Base-by-base conservation (phyloP, 2,888 invertebrate species). In the Therioaphis trifolii region DNA sequence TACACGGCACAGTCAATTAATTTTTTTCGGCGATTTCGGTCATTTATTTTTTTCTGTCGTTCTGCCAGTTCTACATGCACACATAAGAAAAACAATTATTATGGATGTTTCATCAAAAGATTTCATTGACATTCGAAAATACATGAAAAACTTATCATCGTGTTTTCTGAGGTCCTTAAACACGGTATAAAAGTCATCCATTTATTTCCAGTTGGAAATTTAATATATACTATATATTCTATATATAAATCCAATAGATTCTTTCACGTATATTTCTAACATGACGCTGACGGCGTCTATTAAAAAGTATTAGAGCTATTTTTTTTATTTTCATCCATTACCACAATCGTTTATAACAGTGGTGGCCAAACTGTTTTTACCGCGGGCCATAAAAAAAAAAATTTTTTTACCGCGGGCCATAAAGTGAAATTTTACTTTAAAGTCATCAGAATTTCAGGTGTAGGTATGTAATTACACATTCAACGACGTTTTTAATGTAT, bases 121-220 rank as follows among this genome's bases (percentile, higher is more conserved):
- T 46, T 66, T 52, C 15, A 82, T 71, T 21, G 76, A 84, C 84
- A 84, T 84, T 15, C 84, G 69, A 69, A 85, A 85, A 76, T 85
- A 84, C 21, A 63, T 55, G n/a, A 84, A 85, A 55, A 85, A 85
- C 58, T 72, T n/a, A n/a, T n/a, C n/a, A n/a, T n/a, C n/a, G n/a
- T n/a, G n/a, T n/a, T n/a, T 84, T 43, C 72, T 35, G 11, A 55
- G 55, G 55, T 55, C 35, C 35, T 74, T 35, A 75, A 58, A 75
- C 72, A 55, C n/a, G 35, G 72, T 72, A 72, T 72, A 72, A 72
- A 72, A 72, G 72, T 72, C 72, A 55, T 52, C 35, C 29, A 72
- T 72, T 5, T 40, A n/a, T 68, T 68, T 27, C 66, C 55, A 35
- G 4, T 52, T 55, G 21, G 74, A 35, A 55, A 74, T 74, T 55